Conservation (phyloP, 1,140 invertebrate genomes). For the Penaeus chinensis region DNA sequence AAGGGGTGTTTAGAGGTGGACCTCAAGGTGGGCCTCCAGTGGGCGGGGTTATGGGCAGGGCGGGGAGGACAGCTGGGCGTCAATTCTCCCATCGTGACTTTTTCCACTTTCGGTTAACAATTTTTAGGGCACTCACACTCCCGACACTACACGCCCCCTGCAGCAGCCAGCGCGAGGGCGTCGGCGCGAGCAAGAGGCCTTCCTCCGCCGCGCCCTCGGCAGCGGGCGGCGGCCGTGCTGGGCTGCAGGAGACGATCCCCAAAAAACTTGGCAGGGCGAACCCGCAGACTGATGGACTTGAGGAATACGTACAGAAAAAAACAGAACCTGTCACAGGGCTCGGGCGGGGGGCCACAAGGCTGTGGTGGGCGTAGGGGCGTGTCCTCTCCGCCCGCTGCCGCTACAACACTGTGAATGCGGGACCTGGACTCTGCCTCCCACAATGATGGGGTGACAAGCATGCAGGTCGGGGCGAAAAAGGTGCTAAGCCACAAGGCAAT, state of each 20-base stretch:
- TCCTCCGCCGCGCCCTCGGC: too few species aligned
- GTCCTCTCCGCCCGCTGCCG: slow-evolving; percentile 32
- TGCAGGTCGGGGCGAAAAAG: slow-evolving; percentile 58
- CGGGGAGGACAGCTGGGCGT: slow-evolving; percentile 25
- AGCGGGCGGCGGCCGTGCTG: too few species aligned
- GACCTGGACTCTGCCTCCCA: slow-evolving; percentile 51
- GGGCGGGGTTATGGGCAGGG: slow-evolving; percentile 27
- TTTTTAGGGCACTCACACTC: too few species aligned
- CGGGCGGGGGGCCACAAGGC: too few species aligned
- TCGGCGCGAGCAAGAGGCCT: too few species aligned
- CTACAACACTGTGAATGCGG: slow-evolving; percentile 44
- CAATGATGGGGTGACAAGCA: slow-evolving; percentile 49
- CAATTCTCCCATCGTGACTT: neutral
- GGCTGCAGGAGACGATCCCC: too few species aligned
- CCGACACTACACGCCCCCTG: too few species aligned
- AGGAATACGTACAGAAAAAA: neutral
- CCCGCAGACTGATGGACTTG: too few species aligned
- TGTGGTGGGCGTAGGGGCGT: neutral
- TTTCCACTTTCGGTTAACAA: neutral
- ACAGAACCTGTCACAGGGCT: neutral
- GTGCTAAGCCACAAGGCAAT: slow-evolving; percentile 58
- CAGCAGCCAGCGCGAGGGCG: too few species aligned
- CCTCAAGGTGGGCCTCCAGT: slow-evolving; percentile 28
- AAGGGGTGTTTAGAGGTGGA: slow-evolving; percentile 23
- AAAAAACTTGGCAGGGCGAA: too few species aligned